phyloP scores from a whole-genome alignment of 2,113 vertebrate genomes.

The Ammospiza nelsoni region DNA sequence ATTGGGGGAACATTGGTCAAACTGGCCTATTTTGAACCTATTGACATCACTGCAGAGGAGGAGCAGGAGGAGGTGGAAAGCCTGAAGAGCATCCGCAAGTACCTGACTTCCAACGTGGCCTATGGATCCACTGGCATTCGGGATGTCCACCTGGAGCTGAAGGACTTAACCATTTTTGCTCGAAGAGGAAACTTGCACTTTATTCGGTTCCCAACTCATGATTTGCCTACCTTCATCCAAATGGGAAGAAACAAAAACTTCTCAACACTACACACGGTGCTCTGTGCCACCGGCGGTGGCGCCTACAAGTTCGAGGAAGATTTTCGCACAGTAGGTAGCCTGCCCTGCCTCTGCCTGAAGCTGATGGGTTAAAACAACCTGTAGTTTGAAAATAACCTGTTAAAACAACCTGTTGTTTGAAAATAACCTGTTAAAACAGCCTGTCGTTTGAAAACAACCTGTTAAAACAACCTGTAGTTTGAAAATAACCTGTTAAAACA shows the following conservation, averaged over 20 bases:
- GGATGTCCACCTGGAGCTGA: conserved; percentile 83
- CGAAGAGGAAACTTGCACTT: conserved; percentile 85
- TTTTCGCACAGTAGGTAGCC: conserved; percentile 82
- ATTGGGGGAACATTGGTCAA: conserved; percentile 84
- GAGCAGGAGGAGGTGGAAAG: conserved; percentile 87
- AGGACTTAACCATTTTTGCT: conserved; percentile 79
- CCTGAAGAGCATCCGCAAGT: conserved; percentile 84
- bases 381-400: not conserved
- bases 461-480: not conserved
- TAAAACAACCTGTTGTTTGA: not conserved
- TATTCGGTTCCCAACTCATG: conserved; percentile 85
- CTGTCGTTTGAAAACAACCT: not conserved
- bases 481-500: not conserved
- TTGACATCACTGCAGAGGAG: conserved; percentile 85
- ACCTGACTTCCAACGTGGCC: conserved; percentile 83
- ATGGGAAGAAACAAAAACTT: conserved; percentile 87
- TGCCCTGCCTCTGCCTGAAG: not conserved
- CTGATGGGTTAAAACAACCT: not conserved
- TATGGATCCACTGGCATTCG: conserved; percentile 84
- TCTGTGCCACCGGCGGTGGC: conserved; percentile 84
- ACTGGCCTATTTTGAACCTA: conserved; percentile 83
- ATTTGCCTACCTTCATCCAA: conserved; percentile 85
- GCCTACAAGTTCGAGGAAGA: conserved; percentile 87
- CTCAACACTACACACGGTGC: conserved; percentile 84
- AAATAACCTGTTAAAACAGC: not conserved